Evolutionary conservation across 2,797 vertebrate genomes (phyloP).

Genomic region (Sciurus carolinensis): DNA sequence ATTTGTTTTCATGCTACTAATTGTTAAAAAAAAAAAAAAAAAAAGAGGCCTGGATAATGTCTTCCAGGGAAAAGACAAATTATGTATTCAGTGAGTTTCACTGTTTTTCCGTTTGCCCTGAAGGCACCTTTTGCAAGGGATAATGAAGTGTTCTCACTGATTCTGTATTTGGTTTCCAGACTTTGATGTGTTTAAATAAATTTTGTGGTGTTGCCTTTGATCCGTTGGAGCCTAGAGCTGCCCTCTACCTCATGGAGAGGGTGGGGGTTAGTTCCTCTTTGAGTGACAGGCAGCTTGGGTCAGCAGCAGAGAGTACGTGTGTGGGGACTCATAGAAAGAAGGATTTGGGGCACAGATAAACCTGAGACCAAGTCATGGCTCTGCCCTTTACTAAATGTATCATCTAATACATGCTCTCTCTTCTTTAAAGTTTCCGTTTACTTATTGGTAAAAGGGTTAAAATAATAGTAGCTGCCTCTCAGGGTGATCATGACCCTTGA

Average conservation of each 20-base stretch:
- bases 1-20: conserved; percentile 72
- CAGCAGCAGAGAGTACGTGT: background rate
- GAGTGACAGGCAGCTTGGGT: background rate
- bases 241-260: background rate
- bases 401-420: background rate
- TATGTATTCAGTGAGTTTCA: conserved; percentile 30
- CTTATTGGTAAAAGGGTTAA: background rate
- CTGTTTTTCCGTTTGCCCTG: conserved; percentile 36
- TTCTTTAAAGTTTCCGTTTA: background rate
- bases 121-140: conserved; percentile 76
- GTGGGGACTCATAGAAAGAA: background rate
- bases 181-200: conserved; percentile 75
- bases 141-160: conserved; percentile 75
- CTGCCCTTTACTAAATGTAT: background rate
- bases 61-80: conserved; percentile 45
- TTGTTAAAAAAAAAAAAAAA: conserved; percentile 31
- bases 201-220: conserved; percentile 77
- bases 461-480: background rate
- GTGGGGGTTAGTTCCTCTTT: background rate
- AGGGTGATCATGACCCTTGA: background rate
- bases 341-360: background rate
- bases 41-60: conserved; percentile 36
- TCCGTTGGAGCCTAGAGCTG: conserved; percentile 48
- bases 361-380: background rate
- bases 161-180: conserved; percentile 71